Percentiles rank a stretch among this genome's conserved stretches.
Conservation (phyloP, 2,797 vertebrate species). For the Capromys pilorides region DNA sequence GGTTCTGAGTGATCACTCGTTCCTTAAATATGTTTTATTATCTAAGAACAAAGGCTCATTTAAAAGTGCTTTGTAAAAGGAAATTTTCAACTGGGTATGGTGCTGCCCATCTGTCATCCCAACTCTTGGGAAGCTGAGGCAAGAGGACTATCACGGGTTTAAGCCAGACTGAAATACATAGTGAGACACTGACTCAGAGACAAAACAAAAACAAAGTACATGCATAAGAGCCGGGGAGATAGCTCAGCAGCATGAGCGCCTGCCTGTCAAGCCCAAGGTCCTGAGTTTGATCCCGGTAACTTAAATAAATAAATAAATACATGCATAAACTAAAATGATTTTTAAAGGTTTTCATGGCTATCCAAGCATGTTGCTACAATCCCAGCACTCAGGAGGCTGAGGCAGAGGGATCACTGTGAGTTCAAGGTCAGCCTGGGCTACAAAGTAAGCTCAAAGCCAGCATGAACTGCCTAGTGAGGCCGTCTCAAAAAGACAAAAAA, state of each 20-base stretch:
- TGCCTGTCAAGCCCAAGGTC: too few species aligned
- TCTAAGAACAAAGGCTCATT: background rate
- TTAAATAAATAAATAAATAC: background rate
- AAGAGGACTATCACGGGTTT: background rate
- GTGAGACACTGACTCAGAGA: background rate
- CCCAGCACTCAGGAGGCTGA: background rate
- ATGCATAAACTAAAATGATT: background rate
- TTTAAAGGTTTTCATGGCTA: background rate
- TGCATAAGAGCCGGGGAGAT: background rate
- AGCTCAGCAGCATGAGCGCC: too few species aligned
- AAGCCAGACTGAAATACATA: background rate
- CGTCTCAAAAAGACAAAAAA: background rate
- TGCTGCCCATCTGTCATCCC: background rate
- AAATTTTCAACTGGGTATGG: background rate
- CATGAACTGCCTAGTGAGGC: background rate
- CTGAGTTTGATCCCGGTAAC: too few species aligned
- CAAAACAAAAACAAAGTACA: background rate
- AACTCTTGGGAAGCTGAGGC: background rate
- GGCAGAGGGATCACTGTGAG: background rate
- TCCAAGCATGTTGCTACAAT: background rate
- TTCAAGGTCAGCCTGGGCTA: background rate
- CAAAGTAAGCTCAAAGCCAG: background rate
- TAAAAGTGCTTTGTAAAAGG: background rate
- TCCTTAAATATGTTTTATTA: background rate
- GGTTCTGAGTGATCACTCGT: background rate